These are phyloP conservation scores for Taurulus bubalis DNA, from an alignment of 2,113 vertebrate genomes.

Conservation along the genomic window DNA sequence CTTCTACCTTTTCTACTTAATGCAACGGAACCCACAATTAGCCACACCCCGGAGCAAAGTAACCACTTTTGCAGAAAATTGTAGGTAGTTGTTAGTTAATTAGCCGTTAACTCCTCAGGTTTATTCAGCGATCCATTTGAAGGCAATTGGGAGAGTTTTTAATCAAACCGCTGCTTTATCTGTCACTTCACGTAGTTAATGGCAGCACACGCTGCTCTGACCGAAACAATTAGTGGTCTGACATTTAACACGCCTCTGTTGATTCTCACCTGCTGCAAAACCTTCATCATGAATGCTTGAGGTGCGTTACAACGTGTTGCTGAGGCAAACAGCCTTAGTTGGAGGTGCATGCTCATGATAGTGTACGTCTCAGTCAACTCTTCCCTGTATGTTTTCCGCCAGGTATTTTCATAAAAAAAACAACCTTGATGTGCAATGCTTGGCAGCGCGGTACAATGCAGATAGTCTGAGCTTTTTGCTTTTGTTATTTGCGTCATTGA, in stretches of 20 bases:
- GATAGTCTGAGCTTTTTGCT: background rate
- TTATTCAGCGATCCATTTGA: background rate
- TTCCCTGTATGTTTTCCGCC: background rate
- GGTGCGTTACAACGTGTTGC: background rate
- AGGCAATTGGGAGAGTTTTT: background rate
- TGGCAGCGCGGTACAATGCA: background rate
- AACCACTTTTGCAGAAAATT: background rate
- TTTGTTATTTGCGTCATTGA: background rate
- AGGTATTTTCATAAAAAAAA: background rate
- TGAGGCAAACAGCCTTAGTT: background rate
- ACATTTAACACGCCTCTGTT: background rate
- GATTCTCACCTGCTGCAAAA: background rate
- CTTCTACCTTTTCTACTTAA: background rate
- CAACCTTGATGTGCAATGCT: background rate
- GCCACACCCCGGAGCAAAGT: background rate
- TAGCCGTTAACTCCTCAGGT: background rate
- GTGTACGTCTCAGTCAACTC: background rate
- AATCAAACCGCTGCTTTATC: background rate
- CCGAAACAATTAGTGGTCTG: background rate
- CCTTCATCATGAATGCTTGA: background rate
- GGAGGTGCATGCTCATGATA: background rate
- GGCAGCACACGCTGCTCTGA: background rate
- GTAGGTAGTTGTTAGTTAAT: background rate
- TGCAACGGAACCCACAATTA: background rate
- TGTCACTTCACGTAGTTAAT: background rate